Evolutionary conservation across 2,888 invertebrate species (phyloP).

Genomic region (Aspidiotus destructor): DNA sequence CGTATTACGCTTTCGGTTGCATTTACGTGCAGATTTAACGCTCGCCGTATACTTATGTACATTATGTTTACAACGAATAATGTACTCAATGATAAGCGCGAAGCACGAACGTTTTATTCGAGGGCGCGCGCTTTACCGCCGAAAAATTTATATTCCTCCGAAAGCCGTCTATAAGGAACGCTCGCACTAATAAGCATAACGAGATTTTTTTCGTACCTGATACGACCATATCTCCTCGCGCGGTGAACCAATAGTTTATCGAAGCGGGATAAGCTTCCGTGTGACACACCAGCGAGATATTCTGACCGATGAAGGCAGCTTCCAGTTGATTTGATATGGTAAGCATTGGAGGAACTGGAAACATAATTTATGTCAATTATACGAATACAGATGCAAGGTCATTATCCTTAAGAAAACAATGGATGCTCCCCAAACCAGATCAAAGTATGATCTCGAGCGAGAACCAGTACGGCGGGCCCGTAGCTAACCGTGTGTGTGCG

Average conservation of each 20-base stretch:
- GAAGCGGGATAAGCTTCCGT: slow-evolving; percentile 87
- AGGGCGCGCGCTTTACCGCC: background rate
- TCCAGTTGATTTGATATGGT: slow-evolving; percentile 88
- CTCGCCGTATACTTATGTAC: background rate
- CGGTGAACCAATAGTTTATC: slow-evolving; percentile 90
- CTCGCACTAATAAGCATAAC: too few relatives aligned
- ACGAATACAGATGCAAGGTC: too few relatives aligned
- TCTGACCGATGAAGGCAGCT: slow-evolving; percentile 78
- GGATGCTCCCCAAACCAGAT: too few relatives aligned
- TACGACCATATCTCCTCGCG: slow-evolving; percentile 84
- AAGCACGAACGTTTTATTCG: slow-evolving; percentile 11
- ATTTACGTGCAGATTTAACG: background rate
- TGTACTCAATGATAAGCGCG: slow-evolving; percentile 5
- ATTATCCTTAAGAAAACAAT: too few relatives aligned
- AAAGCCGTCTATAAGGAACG: too few relatives aligned
- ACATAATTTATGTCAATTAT: background rate
- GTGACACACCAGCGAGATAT: slow-evolving; percentile 78
- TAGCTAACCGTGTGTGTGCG: too few relatives aligned
- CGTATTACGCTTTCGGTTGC: too few relatives aligned
- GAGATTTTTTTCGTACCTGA: slow-evolving; percentile 55
- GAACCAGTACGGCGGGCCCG: too few relatives aligned
- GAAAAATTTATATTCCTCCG: too few relatives aligned
- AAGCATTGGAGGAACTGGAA: slow-evolving; percentile 82
- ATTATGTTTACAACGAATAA: background rate
- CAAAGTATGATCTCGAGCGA: too few relatives aligned